Evolutionary conservation across 1,140 invertebrate genomes (phyloP).

Genomic region (Aphidius ervi): DNA sequence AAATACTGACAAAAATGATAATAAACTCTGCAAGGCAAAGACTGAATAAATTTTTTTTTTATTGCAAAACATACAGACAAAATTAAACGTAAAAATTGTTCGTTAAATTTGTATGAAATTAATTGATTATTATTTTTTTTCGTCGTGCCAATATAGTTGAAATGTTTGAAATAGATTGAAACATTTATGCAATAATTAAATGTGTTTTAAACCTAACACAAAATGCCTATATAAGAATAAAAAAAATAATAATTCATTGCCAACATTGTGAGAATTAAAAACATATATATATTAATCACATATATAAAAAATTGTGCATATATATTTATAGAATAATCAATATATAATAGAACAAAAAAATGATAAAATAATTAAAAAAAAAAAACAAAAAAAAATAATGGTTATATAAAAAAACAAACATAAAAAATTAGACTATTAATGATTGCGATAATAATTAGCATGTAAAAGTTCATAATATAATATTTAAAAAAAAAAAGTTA

Average conservation of each 20-base stretch:
- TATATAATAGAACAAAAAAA: too few species aligned
- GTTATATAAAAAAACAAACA: slow-evolving; percentile 22
- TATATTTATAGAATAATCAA: too few species aligned
- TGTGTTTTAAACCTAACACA: slow-evolving; percentile 13
- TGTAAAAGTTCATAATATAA: slow-evolving; percentile 37
- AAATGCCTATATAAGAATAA: slow-evolving; percentile 34
- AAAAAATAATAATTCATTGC: slow-evolving; percentile 16
- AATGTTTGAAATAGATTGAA: background rate
- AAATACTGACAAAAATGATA: too few species aligned
- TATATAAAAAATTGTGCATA: too few species aligned
- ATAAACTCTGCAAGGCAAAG: slow-evolving; percentile 27
- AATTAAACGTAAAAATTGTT: slow-evolving; percentile 30
- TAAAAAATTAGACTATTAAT: slow-evolving; percentile 39
- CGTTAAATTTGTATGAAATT: background rate
- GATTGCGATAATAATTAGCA: slow-evolving; percentile 53
- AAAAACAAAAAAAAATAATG: slow-evolving; percentile 20
- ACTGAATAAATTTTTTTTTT: slow-evolving; percentile 27
- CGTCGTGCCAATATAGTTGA: slow-evolving; percentile 27
- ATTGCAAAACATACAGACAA: slow-evolving; percentile 17
- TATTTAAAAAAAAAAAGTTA: background rate
- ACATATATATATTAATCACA: too few species aligned
- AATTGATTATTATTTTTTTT: slow-evolving; percentile 20
- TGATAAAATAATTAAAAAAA: slow-evolving; percentile 10
- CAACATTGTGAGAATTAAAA: too few species aligned
- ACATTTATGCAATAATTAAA: slow-evolving; percentile 16